These are phyloP conservation scores for Magallana angulata DNA, from an alignment of 1,140 invertebrate species.

Conservation along the genomic window DNA sequence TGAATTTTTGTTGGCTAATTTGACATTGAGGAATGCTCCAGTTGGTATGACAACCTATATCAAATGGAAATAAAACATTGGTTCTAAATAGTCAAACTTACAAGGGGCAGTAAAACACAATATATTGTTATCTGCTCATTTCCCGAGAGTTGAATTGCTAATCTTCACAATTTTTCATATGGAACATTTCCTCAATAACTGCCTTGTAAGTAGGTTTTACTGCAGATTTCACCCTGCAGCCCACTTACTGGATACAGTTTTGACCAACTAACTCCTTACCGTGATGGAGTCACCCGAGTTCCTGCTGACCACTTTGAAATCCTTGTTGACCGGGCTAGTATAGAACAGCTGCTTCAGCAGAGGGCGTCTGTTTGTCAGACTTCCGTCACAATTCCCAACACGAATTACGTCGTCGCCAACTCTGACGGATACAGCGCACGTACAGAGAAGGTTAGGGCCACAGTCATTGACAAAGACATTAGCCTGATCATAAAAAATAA, in stretches of 20 bases:
- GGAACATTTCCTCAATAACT: too few relatives aligned
- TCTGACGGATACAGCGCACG: conserved; percentile 69
- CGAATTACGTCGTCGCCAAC: conserved; percentile 71
- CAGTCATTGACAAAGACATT: conserved; percentile 32
- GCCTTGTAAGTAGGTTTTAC: too few relatives aligned
- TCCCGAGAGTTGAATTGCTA: too few relatives aligned
- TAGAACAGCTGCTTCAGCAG: neutral
- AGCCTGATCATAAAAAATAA: conserved; percentile 11
- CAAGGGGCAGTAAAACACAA: too few relatives aligned
- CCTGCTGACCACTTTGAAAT: neutral
- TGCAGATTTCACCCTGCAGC: too few relatives aligned
- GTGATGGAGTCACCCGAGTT: neutral
- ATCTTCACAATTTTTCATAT: too few relatives aligned
- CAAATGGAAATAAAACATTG: neutral
- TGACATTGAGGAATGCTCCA: conserved; percentile 64
- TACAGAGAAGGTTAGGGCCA: conserved; percentile 60
- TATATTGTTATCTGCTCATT: too few relatives aligned
- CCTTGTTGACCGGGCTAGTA: neutral
- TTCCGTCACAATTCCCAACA: conserved; percentile 63
- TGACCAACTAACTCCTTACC: neutral
- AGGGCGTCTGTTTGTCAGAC: neutral
- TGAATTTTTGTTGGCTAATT: conserved; percentile 51
- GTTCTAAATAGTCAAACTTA: too few relatives aligned
- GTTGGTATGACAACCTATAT: conserved; percentile 68
- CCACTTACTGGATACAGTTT: too few relatives aligned